These are phyloP conservation scores for Nesogale talazaci DNA, from an alignment of 2,113 vertebrate genomes.

Conservation along the genomic window DNA sequence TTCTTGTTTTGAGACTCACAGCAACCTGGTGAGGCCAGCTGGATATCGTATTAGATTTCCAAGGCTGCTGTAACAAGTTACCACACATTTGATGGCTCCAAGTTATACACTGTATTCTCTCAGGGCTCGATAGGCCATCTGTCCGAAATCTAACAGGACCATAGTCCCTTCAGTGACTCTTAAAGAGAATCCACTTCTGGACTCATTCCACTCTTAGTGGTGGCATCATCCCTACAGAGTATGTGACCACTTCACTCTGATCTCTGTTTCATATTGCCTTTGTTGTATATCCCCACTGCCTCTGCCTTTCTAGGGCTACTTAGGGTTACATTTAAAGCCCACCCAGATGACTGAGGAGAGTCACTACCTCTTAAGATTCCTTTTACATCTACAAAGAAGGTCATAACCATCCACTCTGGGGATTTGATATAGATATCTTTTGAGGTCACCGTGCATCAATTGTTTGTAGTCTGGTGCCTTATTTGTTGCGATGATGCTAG, in stretches of 20 bases:
- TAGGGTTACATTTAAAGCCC: too few species aligned
- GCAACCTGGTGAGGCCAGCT: not conserved
- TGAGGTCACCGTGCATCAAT: not conserved
- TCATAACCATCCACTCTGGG: too few species aligned
- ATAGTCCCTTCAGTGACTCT: not conserved
- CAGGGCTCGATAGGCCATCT: not conserved
- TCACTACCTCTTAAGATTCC: not conserved
- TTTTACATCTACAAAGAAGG: not conserved
- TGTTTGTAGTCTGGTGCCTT: too few species aligned
- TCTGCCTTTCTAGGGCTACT: not conserved
- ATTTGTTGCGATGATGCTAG: not conserved
- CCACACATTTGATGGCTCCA: not conserved
- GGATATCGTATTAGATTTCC: not conserved
- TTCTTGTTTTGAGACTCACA: not conserved
- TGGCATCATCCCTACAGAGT: too few species aligned
- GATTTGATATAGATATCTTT: not conserved
- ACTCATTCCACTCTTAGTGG: too few species aligned
- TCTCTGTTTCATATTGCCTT: not conserved
- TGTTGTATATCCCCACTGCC: not conserved
- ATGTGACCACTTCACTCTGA: accelerated
- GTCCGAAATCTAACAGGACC: not conserved
- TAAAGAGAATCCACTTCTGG: not conserved
- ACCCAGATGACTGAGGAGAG: not conserved
- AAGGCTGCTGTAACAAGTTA: not conserved
- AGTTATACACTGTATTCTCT: not conserved